Evolutionary conservation across 2,888 invertebrate species (phyloP), one percentile per base, ranked within the genome.

Genomic region (Lycia hirtaria): DNA sequence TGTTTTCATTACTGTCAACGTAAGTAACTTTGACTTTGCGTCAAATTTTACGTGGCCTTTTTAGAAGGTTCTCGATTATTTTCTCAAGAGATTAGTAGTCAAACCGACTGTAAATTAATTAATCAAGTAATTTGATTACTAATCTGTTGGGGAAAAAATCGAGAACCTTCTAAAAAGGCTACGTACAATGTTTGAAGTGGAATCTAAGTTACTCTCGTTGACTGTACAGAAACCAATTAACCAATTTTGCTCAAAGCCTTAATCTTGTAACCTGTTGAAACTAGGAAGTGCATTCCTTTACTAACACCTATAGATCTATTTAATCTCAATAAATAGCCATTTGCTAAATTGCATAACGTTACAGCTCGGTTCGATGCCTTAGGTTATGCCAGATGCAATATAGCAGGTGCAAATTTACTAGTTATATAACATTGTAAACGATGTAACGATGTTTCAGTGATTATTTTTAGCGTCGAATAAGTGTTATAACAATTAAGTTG

Each of bases 371-470:
- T 41, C 44, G 3, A 7, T 33, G 52, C 60, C 64, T 54, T 15
- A 17, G 47, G 52, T 33, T 50, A 45, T 47, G 26, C 38, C 56
- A 57, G 52, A 41, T 58, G 57, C 57, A 58, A 48, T 57, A 44
- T 19, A 62, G 45, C 64, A 60, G 61, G 56, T 66, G 64, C 56
- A 57, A 59, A 62, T 58, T 56, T 47, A 56, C 44, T 56, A 14
- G 52, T 58, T 58, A 58, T 38, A 37, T 49, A 51, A 40, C 38
- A 12, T 22, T 37, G 33, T 15, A 17, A 33, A 33, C 33, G 17
- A 26, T 30, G 41, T 47, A 52, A 47, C 57, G 40, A 51, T 33
- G 49, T 51, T 60, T 54, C 50, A 48, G 56, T 38, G 37, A 60
- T 56, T 35, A 30, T 35, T 30, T 52, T 45, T 53, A 56, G 51